A percentile compares a stretch with the other conserved stretches of the same genome.
Evolutionary conservation across 2,888 invertebrate genomes (phyloP).

Genomic region (Sicus ferrugineus): DNA sequence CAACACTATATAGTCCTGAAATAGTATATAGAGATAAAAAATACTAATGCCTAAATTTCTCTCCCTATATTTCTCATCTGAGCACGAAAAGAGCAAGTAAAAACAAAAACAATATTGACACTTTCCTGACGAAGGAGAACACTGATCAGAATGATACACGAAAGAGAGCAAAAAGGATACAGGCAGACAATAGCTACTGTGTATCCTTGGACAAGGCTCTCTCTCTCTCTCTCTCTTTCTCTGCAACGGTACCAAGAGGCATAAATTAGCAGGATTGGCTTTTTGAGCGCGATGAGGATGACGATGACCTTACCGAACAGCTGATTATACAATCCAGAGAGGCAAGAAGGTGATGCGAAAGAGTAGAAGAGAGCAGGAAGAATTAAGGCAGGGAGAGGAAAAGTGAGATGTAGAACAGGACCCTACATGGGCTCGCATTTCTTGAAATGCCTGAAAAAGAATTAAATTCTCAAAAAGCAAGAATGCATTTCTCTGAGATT

Average conservation of each 20-base stretch:
- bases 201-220: too few species aligned
- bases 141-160: background rate
- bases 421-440: too few species aligned
- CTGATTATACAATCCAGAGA: slow-evolving; percentile 38
- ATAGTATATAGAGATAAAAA: too few species aligned
- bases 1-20: too few species aligned
- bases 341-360: slow-evolving; percentile 40
- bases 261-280: slow-evolving; percentile 1
- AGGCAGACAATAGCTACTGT: background rate
- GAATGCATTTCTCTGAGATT: background rate
- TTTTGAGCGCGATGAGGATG: background rate
- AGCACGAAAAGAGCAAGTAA: background rate
- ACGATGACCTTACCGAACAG: slow-evolving; percentile 24
- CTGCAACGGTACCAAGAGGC: background rate
- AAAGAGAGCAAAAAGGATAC: background rate
- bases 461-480: background rate
- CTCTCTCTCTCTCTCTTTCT: too few species aligned
- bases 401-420: too few species aligned
- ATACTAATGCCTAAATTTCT: background rate
- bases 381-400: background rate
- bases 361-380: background rate
- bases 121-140: background rate
- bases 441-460: background rate
- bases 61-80: background rate
- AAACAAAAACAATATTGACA: background rate